A percentile compares a stretch with the other conserved stretches of the same genome.
Conservation (phyloP, 2,113 vertebrate genomes). For the Pelvicachromis taeniatus region DNA sequence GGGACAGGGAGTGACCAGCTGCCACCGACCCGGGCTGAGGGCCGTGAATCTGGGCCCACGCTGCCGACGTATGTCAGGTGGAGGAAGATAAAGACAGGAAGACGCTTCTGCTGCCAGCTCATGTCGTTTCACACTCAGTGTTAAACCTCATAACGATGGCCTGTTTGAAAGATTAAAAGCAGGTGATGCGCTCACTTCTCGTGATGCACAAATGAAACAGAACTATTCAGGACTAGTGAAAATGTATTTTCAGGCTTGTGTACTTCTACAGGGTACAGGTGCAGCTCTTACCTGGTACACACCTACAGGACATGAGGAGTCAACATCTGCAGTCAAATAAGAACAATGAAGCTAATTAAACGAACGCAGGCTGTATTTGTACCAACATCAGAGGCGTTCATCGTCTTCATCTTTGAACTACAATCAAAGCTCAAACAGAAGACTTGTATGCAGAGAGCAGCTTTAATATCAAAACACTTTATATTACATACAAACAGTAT, state of each 20-base stretch:
- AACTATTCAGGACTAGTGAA: neutral
- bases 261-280: neutral
- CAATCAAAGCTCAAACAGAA: neutral
- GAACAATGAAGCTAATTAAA: neutral
- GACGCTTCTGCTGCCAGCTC: neutral
- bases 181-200: neutral
- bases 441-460: neutral
- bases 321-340: neutral
- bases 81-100: neutral
- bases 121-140: neutral
- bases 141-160: neutral
- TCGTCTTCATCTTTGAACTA: neutral
- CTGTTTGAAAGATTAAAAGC: neutral
- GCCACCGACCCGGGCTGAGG: neutral
- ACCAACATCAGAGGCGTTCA: neutral
- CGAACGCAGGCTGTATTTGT: neutral
- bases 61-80: neutral
- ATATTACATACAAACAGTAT: slow-evolving; percentile 39
- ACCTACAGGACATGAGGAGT: neutral
- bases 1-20: neutral
- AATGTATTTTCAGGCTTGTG: neutral
- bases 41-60: neutral
- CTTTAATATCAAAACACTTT: slow-evolving; percentile 37
- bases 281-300: neutral
- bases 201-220: neutral